These are phyloP conservation scores for Drosophila simulans DNA, from an alignment of 1,140 invertebrate species.

Conservation along the genomic window DNA sequence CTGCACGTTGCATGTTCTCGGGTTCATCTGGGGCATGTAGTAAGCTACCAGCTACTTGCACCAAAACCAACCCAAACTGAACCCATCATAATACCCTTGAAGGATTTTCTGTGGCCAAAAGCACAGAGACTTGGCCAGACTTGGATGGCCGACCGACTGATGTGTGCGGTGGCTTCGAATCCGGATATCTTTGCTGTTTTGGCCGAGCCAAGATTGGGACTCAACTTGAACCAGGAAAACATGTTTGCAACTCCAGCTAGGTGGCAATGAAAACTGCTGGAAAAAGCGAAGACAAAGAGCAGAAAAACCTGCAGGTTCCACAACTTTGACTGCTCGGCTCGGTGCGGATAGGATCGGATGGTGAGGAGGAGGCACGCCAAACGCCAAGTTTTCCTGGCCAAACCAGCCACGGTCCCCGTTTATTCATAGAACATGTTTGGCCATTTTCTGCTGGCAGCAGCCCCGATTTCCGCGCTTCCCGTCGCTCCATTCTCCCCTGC, in stretches of 20 bases:
- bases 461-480: constrained; percentile 53
- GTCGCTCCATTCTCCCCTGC: constrained; percentile 58
- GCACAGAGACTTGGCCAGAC: constrained; percentile 25
- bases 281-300: constrained; percentile 16
- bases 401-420: constrained; percentile 33
- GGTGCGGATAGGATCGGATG: constrained; percentile 23
- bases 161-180: constrained; percentile 20
- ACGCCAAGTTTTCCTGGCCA: constrained; percentile 68
- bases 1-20: constrained; percentile 38
- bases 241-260: constrained; percentile 56
- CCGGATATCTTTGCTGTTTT: constrained; percentile 62
- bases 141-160: constrained; percentile 52
- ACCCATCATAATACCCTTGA: constrained; percentile 70
- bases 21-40: constrained; percentile 61
- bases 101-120: constrained; percentile 41
- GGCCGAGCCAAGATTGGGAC: constrained; percentile 54
- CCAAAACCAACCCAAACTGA: constrained; percentile 24
- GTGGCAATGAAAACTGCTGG: constrained; percentile 66
- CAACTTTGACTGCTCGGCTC: constrained; percentile 33
- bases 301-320: constrained; percentile 50
- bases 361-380: constrained; percentile 75
- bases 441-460: constrained; percentile 68
- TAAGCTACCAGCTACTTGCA: constrained; percentile 42
- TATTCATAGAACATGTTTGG: constrained; percentile 81
- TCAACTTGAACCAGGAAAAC: constrained; percentile 67